Percentiles rank a stretch among this genome's conserved stretches.
These are phyloP conservation scores for Mizuhopecten yessoensis DNA, from an alignment of 1,140 invertebrate species.

Conservation along the genomic window DNA sequence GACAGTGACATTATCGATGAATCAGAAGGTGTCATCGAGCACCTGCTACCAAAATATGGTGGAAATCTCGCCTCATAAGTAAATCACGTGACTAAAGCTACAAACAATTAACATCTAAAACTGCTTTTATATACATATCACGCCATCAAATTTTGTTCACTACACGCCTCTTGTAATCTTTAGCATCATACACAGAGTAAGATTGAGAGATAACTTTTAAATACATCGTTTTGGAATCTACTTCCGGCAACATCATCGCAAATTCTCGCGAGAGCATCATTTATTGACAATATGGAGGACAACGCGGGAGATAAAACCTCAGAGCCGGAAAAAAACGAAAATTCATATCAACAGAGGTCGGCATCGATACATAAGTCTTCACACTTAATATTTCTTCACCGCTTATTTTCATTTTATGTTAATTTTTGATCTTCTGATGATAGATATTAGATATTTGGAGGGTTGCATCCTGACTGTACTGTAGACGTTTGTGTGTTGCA, in stretches of 20 bases:
- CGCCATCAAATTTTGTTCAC: neutral
- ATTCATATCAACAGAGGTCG: conserved; percentile 17
- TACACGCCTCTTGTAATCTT: neutral
- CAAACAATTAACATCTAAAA: neutral
- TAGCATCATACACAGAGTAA: neutral
- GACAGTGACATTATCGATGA: conserved; percentile 49
- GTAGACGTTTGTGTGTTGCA: neutral
- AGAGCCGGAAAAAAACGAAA: conserved; percentile 39
- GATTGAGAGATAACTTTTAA: neutral
- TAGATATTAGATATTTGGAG: too few species aligned
- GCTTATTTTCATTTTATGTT: too few species aligned
- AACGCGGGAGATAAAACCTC: conserved; percentile 48
- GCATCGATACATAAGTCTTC: too few species aligned
- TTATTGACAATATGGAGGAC: conserved; percentile 54
- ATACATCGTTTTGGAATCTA: neutral
- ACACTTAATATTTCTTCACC: too few species aligned
- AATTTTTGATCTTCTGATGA: too few species aligned
- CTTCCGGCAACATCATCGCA: neutral
- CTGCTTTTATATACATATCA: neutral
- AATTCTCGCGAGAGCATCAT: conserved; percentile 50
- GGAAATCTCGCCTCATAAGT: conserved; percentile 57
- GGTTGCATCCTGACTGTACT: too few species aligned
- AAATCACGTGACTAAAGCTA: conserved; percentile 54
- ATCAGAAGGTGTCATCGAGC: conserved; percentile 52
- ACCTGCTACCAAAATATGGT: conserved; percentile 63